Conservation (phyloP, 92 coral and sea anemone species). For the Epizoanthus scotinus region DNA sequence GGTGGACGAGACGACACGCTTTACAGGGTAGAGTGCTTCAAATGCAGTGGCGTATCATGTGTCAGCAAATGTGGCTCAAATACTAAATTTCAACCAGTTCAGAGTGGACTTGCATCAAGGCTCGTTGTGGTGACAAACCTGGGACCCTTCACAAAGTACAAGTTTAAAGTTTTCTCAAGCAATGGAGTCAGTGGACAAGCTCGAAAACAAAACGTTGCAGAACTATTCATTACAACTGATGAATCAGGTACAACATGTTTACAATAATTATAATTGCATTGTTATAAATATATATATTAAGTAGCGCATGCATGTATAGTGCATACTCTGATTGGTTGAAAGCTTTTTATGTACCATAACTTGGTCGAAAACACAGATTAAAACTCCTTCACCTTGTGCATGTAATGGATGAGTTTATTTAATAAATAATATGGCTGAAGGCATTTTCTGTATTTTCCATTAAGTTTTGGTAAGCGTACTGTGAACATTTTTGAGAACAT, state of each 20-base stretch:
- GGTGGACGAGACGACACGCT: constrained; percentile 37
- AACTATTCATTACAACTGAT: background rate
- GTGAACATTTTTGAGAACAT: no score
- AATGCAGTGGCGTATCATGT: constrained; percentile 13
- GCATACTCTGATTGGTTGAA: no score
- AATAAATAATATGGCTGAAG: no score
- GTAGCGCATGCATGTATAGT: no score
- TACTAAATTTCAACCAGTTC: constrained; percentile 16
- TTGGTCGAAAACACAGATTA: no score
- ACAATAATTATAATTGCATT: no score
- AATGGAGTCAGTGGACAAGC: constrained; percentile 17
- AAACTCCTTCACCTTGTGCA: no score
- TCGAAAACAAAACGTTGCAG: background rate
- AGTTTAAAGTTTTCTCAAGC: constrained; percentile 16
- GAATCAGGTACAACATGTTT: constrained; percentile 16
- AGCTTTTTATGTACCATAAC: no score
- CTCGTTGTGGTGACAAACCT: background rate
- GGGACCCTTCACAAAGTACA: constrained; percentile 28
- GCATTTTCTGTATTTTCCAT: no score
- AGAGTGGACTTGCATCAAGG: background rate
- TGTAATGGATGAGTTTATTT: no score
- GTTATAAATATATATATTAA: no score
- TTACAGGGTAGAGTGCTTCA: constrained; percentile 24
- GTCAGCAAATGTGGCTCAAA: constrained; percentile 3
- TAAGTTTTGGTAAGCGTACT: no score